Evolutionary conservation across 2,888 invertebrate species (phyloP).

Genomic region (Mellilla xanthometata): DNA sequence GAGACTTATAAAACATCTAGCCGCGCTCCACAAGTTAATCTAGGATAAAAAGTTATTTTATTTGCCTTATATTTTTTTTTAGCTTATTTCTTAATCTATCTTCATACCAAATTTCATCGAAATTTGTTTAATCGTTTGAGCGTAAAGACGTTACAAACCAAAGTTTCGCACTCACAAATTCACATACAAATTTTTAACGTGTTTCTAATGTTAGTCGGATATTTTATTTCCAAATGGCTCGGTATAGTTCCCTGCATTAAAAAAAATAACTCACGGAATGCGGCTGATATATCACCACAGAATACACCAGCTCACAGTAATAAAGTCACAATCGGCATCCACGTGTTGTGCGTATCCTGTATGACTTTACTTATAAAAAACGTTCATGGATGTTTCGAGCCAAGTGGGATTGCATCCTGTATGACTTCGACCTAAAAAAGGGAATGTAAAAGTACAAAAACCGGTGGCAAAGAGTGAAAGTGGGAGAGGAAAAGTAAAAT

Average conservation of each 20-base stretch:
- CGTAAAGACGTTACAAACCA: no score
- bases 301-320: neutral
- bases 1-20: no score
- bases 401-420: slow-evolving; percentile 22
- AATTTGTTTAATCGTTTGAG: no score
- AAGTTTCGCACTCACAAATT: no score
- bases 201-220: no score
- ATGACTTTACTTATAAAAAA: slow-evolving; percentile 2
- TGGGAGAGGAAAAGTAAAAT: neutral
- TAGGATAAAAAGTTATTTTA: no score
- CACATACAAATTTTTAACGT: no score
- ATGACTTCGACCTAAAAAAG: slow-evolving; percentile 6
- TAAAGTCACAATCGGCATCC: slow-evolving; percentile 1
- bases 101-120: no score
- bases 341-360: slow-evolving; percentile 13
- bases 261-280: slow-evolving; percentile 1
- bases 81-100: no score
- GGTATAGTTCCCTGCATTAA: neutral
- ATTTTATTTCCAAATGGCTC: no score
- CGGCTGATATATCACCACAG: slow-evolving; percentile 1
- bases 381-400: neutral
- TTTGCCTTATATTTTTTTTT: no score
- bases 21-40: no score
- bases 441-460: neutral
- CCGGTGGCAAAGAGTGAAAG: slow-evolving; percentile 8